A percentile compares a stretch with the other conserved stretches of the same genome.
These are phyloP conservation scores for Indri indri DNA, from an alignment of 2,113 vertebrate genomes.

Conservation along the genomic window DNA sequence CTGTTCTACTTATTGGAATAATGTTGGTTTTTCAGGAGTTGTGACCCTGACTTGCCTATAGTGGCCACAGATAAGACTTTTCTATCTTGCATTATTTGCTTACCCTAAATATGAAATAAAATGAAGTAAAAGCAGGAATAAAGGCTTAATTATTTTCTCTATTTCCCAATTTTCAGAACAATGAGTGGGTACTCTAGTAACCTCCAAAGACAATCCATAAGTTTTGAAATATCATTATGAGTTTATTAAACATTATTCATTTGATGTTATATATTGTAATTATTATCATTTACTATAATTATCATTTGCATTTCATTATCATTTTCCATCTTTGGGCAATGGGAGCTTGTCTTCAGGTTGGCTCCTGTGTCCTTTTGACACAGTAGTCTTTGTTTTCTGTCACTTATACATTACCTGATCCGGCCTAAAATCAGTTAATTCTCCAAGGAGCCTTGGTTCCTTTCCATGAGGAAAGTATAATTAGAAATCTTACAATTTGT, in stretches of 20 bases:
- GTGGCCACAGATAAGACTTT: background rate
- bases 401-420: background rate
- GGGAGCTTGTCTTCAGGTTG: background rate
- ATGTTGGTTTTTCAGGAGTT: background rate
- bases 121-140: background rate
- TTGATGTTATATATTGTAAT: background rate
- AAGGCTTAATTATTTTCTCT: background rate
- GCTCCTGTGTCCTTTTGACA: background rate
- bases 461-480: background rate
- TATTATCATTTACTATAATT: background rate
- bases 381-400: background rate
- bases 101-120: background rate
- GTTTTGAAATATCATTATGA: background rate
- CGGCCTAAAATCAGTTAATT: background rate
- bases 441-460: background rate
- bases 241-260: background rate
- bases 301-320: background rate
- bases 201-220: background rate
- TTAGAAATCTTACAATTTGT: background rate
- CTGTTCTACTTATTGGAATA: background rate
- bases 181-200: background rate
- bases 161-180: background rate
- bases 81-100: background rate
- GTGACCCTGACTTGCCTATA: background rate
- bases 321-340: background rate